Percentiles rank a stretch among this genome's conserved stretches.
Conservation (phyloP, 2,888 invertebrate species). For the Limnephilus lunatus region DNA sequence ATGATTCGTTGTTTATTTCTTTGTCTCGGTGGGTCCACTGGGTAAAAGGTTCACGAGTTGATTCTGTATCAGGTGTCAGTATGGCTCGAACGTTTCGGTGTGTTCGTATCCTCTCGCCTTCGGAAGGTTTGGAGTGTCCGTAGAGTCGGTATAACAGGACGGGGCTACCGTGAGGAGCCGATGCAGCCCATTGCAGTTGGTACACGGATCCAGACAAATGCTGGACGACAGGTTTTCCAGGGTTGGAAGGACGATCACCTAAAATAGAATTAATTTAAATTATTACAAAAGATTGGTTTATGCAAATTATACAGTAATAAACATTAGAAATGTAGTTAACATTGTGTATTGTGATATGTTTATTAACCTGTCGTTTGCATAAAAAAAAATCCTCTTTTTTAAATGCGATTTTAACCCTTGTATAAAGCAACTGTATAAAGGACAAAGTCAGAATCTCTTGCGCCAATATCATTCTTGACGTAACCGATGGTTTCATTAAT, state of each 20-base stretch:
- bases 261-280: conserved; percentile 55
- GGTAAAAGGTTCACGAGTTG: background rate
- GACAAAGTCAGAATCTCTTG: too few species aligned
- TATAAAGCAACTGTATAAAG: too few species aligned
- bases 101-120: conserved; percentile 50
- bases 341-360: too few species aligned
- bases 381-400: too few species aligned
- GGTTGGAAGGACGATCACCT: conserved; percentile 89
- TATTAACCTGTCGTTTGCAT: too few species aligned
- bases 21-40: background rate
- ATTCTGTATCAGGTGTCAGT: background rate
- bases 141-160: conserved; percentile 86
- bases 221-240: conserved; percentile 86
- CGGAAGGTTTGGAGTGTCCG: conserved; percentile 71
- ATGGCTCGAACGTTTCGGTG: conserved; percentile 41
- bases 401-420: too few species aligned
- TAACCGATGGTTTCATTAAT: too few species aligned
- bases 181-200: conserved; percentile 89
- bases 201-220: conserved; percentile 85
- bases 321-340: background rate
- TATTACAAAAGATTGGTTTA: background rate
- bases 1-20: background rate
- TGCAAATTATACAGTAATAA: background rate
- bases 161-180: conserved; percentile 87
- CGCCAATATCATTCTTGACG: too few species aligned